A percentile compares a stretch with the other conserved stretches of the same genome.
phyloP scores from a whole-genome alignment of 1,140 invertebrate species.

The Mactra quadrangularis region DNA sequence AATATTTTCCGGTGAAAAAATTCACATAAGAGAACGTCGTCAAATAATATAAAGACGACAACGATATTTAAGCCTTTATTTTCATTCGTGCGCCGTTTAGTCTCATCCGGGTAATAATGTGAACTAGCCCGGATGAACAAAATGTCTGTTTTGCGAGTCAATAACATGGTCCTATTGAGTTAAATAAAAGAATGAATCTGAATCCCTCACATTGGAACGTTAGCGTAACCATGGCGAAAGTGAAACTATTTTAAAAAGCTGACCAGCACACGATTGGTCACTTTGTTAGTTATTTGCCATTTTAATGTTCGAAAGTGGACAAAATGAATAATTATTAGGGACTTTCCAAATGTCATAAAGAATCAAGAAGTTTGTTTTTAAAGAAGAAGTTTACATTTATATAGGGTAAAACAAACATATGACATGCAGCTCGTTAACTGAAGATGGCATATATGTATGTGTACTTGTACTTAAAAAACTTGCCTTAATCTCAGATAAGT shows the following conservation, averaged over 20 bases:
- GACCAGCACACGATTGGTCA: too few relatives aligned
- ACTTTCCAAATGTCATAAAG: too few relatives aligned
- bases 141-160: slow-evolving; percentile 40
- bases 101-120: slow-evolving; percentile 37
- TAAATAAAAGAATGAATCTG: slow-evolving; percentile 29
- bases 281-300: too few relatives aligned
- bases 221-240: slow-evolving; percentile 22
- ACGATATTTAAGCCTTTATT: slow-evolving; percentile 15
- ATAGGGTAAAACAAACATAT: too few relatives aligned
- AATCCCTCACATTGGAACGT: slow-evolving; percentile 5
- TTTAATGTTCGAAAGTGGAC: too few relatives aligned
- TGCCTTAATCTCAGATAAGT: too few relatives aligned
- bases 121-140: background rate
- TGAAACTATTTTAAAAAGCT: background rate
- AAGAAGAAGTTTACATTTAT: too few relatives aligned
- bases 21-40: slow-evolving; percentile 22
- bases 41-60: slow-evolving; percentile 16
- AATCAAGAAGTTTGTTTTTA: too few relatives aligned
- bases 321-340: too few relatives aligned
- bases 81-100: slow-evolving; percentile 47
- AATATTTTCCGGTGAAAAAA: slow-evolving; percentile 16
- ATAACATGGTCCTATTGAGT: slow-evolving; percentile 48
- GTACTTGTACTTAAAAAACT: too few relatives aligned
- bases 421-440: too few relatives aligned
- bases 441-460: too few relatives aligned